Percentiles rank a stretch among this genome's conserved stretches.
Conservation (phyloP, 2,888 invertebrate genomes). For the Pteria penguin region DNA sequence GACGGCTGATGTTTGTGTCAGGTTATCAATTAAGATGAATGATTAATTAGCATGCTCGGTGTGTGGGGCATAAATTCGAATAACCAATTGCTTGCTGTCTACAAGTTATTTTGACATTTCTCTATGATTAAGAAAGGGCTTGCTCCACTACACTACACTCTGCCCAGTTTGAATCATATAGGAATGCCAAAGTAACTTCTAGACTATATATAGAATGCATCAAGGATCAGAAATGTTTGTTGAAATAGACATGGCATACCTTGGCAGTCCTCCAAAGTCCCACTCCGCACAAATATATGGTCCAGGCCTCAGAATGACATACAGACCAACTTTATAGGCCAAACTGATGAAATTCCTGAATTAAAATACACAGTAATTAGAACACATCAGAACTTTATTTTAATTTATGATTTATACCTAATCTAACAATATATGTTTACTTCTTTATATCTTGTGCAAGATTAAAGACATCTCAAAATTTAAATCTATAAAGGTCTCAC, state of each 20-base stretch:
- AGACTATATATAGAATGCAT: too few species aligned
- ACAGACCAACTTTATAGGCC: constrained; percentile 74
- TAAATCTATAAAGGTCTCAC: background rate
- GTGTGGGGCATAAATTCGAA: too few species aligned
- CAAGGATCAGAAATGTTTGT: too few species aligned
- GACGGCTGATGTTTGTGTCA: too few species aligned
- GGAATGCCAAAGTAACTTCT: too few species aligned
- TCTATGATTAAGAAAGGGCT: too few species aligned
- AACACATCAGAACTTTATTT: background rate
- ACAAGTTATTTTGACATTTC: too few species aligned
- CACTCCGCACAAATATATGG: constrained; percentile 79
- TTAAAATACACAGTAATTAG: constrained; percentile 11
- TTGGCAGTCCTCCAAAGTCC: constrained; percentile 79
- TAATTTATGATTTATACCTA: background rate
- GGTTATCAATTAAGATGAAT: too few species aligned
- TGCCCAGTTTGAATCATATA: too few species aligned
- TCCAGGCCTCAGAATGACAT: constrained; percentile 78
- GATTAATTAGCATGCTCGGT: too few species aligned
- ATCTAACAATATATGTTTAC: background rate
- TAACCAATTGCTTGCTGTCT: too few species aligned
- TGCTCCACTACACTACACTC: too few species aligned
- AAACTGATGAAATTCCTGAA: constrained; percentile 70
- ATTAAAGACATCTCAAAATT: background rate
- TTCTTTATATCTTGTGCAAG: background rate
- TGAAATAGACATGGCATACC: constrained; percentile 71